Base-by-base conservation (phyloP, 2,888 invertebrate species). In the Anoncus sp. region DNA sequence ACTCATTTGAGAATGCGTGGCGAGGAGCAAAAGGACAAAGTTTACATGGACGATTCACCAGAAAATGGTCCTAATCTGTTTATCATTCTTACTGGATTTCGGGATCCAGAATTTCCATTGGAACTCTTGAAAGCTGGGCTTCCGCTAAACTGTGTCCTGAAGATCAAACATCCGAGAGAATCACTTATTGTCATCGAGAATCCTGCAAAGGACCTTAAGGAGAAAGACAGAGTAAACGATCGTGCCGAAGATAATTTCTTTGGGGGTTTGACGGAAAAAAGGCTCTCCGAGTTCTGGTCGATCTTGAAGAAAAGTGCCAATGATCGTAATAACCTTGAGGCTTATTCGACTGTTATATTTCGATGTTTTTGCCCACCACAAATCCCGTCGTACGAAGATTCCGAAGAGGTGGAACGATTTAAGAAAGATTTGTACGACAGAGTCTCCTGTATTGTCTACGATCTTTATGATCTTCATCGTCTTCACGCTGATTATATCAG, bases 1-100 rank as follows among this genome's bases (percentile, higher is more conserved):
- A 93, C 93, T 4, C 87, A 85, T 31, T 90, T 93, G 12, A 90
- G 93, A 82, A 91, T 92, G 1, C 90, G 93, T 51, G 93, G 92
- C 12, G 93, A 94, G 85, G 93, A 93, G 85, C 93, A 93, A 93
- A 91, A 92, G 82, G 93, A 93, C 82, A 92, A 91, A 84, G 89
- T 92, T 1, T 93, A 92, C 81, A 90, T 93, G 3, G 93, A 93
- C 71, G 94, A 94, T 79, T 93, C 90, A 78, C 93, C 94, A 0
- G 79, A 83, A 14, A 92, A 93, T 75, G 93, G 93, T 1, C 93
- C 94, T 0, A 92, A 93, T 80, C 84, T 94, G 16, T 94, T 93
- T 79, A 88, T 94, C 9, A 92, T 93, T 35, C 83, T 94, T 0
- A 92, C 93, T 1, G 93, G 93, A 0, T 93, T 94, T 85, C 83